Conservation (phyloP, 2,888 invertebrate genomes). For the Dendrolimus pini region DNA sequence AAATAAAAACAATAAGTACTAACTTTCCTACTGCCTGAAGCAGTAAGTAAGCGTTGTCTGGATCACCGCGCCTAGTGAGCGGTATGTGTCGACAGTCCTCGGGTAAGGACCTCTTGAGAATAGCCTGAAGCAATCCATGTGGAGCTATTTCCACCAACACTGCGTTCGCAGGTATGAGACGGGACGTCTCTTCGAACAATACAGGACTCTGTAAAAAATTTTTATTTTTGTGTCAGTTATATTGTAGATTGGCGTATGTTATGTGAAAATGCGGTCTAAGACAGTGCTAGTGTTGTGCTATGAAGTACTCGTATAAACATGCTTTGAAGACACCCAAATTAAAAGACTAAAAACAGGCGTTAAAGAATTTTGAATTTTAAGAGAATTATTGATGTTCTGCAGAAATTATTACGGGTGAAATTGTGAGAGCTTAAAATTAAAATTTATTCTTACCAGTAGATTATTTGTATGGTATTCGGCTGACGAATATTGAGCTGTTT, state of each 20-base stretch:
- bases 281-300: no score
- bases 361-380: no score
- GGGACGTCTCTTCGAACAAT: constrained; percentile 10
- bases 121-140: constrained; percentile 88
- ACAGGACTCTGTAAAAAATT: constrained; percentile 11
- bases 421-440: background rate
- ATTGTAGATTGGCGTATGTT: no score
- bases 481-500: constrained; percentile 71
- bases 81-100: constrained; percentile 79
- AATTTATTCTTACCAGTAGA: constrained; percentile 65
- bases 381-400: background rate
- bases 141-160: constrained; percentile 90
- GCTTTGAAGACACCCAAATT: no score
- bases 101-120: constrained; percentile 82
- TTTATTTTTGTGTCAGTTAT: no score
- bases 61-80: constrained; percentile 80
- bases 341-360: no score
- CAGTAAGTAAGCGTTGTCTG: constrained; percentile 72
- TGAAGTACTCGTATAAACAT: no score
- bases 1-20: constrained; percentile 24
- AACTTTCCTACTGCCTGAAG: constrained; percentile 65
- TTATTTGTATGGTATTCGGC: constrained; percentile 91
- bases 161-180: constrained; percentile 78
- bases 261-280: no score
- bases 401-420: background rate